Evolutionary conservation across 2,113 vertebrate species (phyloP), one percentile per base, ranked within the genome.

Genomic region (Rhea americana): DNA sequence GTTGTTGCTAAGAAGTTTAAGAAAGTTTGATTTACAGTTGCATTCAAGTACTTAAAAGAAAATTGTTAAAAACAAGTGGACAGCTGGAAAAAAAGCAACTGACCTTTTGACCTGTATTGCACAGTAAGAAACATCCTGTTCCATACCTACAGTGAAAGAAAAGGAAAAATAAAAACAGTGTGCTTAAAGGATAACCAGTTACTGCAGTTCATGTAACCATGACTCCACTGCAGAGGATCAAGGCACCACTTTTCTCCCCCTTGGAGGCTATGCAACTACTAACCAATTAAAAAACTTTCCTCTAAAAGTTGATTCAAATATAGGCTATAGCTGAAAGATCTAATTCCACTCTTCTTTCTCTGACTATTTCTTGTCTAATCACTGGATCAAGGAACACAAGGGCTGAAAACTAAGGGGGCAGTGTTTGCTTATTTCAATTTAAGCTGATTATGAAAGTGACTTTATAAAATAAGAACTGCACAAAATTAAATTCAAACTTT

Each of bases 81-180:
- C 10, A 48, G 47, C 11, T 65, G 1, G 79, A 25, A 17, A 76
- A 45, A 18, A 48, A 67, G 70, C 68, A 89, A 97, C 98, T 93
- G 94, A 99, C 99, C 98, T 98, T 99, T 80, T 94, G 96, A 47
- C 99, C 99, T 63, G 99, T 99, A 75, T 99, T 99, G 94, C 97
- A 98, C 71, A 99, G 98, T 94, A 99, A 97, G 97, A 99, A 99
- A 95, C 99, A 99, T 20, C 99, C 99, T 32, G 99, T 99, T 81
- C 99, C 99, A 8, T 99, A 99, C 93, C 99, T 99, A 93, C 12
- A 92, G 67, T 63, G 50, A 81, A 85, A 91, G 35, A 9, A 94
- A 93, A 87, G n/a, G 7, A 66, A 93, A 88, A 50, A 88, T 83
- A 88, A 85, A 94, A 37, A 11, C 22, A 83, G 32, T 24, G 26